Evolutionary conservation across 2,113 vertebrate species (phyloP), one percentile per base, ranked within the genome.

Genomic region (Taxidea taxus): DNA sequence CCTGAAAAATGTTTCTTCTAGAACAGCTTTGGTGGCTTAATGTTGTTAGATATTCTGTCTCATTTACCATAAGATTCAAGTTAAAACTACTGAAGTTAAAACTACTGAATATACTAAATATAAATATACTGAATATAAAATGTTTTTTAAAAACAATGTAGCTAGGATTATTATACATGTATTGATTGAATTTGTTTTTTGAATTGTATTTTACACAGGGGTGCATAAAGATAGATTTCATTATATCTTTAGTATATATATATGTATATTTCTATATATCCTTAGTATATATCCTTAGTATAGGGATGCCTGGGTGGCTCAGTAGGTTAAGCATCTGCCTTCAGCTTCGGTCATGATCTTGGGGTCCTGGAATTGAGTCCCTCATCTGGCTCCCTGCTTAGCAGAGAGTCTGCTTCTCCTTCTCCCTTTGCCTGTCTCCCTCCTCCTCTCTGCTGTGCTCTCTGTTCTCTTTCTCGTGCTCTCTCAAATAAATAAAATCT

Each of bases 131-230:
- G 49, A 58, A 68, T 42, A 68, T 47, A 44, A 75, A 47, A 7
- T 80, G 23, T 6, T 44, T 91, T 87, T 66, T 7, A 54, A 86
- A 89, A 85, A 81, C 13, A 34, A 58, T 15, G 8, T 94, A 97
- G 95, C 75, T 91, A 87, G 87, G 96, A 97, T 87, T 39, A 91
- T 56, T 93, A 90, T 47, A 0, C 54, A 90, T 31, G 1, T 3
- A 37, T 62, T 47, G 2, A 25, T 80, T 97, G 62, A 83, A 91
- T 94, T 87, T 44, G 62, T 42, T 68, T 54, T 70, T 81, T 29
- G 3, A 74, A 42, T 47, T 75, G 3, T 75, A 47, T 75, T 18
- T 83, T 62, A 49, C 27, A 18, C 23, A 42, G 34, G 34, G 10
- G 34, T 70, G 11, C 37, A 14, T 25, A 96, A 85, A 68, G n/a